Conservation (phyloP, 2,797 vertebrate species). For the Clamator glandarius region DNA sequence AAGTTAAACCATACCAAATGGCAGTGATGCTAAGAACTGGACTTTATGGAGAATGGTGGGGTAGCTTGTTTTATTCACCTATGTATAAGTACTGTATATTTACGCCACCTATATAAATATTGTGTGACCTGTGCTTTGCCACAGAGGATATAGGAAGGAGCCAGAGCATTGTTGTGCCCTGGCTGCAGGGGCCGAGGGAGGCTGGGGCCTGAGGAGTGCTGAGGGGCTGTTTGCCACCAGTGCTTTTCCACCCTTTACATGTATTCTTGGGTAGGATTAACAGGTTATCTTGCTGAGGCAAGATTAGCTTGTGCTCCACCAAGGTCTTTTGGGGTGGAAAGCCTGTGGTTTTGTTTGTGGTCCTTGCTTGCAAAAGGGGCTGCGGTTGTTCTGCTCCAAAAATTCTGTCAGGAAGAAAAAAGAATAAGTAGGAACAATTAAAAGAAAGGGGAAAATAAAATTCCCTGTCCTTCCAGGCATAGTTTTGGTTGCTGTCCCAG, state of each 20-base stretch:
- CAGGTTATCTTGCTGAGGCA: neutral
- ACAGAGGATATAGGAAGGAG: neutral
- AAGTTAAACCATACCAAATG: neutral
- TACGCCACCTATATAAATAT: constrained; percentile 6
- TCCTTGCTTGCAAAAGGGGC: neutral
- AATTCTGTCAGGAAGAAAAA: neutral
- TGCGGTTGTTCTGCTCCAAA: neutral
- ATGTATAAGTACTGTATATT: neutral
- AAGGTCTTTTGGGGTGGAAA: no score
- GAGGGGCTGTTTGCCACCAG: no score
- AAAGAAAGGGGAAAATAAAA: neutral
- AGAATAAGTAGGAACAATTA: neutral
- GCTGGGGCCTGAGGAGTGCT: neutral
- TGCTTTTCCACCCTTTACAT: neutral
- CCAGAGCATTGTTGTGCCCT: neutral
- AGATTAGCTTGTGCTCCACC: neutral
- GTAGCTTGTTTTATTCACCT: neutral
- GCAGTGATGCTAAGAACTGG: neutral
- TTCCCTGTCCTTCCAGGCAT: neutral
- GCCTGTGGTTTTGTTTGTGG: no score
- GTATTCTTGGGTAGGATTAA: neutral
- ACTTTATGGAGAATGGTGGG: neutral
- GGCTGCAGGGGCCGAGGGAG: neutral
- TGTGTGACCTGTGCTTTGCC: neutral
- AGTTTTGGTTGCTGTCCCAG: neutral